phyloP scores from a whole-genome alignment of 2,888 invertebrate species.

The Spialia ferax region DNA sequence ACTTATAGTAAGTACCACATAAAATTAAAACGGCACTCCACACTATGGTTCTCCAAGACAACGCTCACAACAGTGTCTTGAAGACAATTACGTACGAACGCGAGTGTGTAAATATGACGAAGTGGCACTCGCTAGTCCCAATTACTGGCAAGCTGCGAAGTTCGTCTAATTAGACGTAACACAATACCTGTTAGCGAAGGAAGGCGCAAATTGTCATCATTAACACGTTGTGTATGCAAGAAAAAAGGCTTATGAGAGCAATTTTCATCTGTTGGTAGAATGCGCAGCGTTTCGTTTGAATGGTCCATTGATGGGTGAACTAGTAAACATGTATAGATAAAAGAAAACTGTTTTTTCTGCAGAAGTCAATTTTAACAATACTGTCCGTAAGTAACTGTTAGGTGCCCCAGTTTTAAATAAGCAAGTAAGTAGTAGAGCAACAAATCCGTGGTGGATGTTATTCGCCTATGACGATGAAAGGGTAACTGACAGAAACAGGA shows the following conservation, averaged over 20 bases:
- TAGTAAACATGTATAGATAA: background rate
- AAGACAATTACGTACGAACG: slow-evolving; percentile 33
- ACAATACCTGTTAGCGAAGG: slow-evolving; percentile 44
- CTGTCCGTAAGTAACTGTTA: background rate
- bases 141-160: slow-evolving; percentile 40
- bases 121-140: slow-evolving; percentile 24
- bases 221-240: slow-evolving; percentile 35
- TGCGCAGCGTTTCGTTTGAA: background rate
- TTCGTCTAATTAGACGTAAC: slow-evolving; percentile 44
- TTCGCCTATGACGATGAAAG: too few species aligned
- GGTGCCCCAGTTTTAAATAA: too few species aligned
- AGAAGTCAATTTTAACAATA: background rate
- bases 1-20: background rate
- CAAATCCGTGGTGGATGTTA: too few species aligned
- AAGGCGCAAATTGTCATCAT: slow-evolving; percentile 46
- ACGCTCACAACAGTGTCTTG: slow-evolving; percentile 29
- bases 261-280: slow-evolving; percentile 9
- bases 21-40: background rate
- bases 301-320: slow-evolving; percentile 10
- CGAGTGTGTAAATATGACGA: slow-evolving; percentile 32
- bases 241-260: slow-evolving; percentile 14
- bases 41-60: background rate
- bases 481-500: too few species aligned
- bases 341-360: background rate
- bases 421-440: too few species aligned